Conservation (phyloP, 2,113 vertebrate genomes). For the Pithys albifrons region DNA sequence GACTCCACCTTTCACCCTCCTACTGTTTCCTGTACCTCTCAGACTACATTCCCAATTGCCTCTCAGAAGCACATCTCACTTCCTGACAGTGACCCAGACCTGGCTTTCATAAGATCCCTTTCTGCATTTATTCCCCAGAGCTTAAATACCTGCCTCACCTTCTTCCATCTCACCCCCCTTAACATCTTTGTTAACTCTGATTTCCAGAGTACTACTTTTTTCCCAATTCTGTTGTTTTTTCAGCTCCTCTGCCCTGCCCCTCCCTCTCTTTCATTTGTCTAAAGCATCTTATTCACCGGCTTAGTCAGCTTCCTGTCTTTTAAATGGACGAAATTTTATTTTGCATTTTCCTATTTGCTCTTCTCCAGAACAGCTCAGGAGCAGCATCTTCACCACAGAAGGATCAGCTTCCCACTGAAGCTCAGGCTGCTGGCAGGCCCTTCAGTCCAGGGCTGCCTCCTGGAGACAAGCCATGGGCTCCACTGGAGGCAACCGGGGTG, state of each 20-base stretch:
- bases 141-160: neutral
- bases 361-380: neutral
- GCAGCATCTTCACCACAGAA: neutral
- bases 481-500: fast-evolving
- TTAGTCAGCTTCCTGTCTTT: constrained; percentile 23
- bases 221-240: neutral
- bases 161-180: neutral
- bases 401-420: neutral
- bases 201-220: neutral
- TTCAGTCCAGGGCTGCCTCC: neutral
- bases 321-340: neutral
- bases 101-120: neutral
- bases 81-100: neutral
- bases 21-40: neutral
- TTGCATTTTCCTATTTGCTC: neutral
- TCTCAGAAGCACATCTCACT: neutral
- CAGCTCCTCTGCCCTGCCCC: neutral
- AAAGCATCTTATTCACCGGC: neutral
- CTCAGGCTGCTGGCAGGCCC: neutral
- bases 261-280: neutral
- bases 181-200: neutral
- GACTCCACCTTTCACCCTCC: constrained; percentile 39
- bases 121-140: neutral
- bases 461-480: neutral
- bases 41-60: neutral